Evolutionary conservation across 2,888 invertebrate species (phyloP), one percentile per base, ranked within the genome.

Genomic region (Cotesia congregata): DNA sequence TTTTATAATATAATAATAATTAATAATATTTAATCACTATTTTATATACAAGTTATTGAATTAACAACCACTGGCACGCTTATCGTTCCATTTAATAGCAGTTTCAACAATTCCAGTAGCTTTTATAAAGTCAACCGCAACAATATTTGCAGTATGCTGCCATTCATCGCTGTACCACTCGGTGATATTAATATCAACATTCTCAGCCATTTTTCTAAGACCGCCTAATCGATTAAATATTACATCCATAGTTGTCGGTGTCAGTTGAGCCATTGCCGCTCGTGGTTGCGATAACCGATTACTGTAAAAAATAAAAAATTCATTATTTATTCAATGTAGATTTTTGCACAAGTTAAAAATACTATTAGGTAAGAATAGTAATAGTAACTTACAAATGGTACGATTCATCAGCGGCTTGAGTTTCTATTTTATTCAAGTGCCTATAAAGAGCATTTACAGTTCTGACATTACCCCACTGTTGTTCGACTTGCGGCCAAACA

Each of bases 181-280:
- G 0, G 94, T 93, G 0, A 96, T 91, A 83, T 94, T 93, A 60
- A 93, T 91, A 89, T 96, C 96, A 12, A 94, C 92, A 0, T 88
- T 89, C 74, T 94, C 92, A 0, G 95, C 94, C 87, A 93, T 92
- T 70, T 91, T 90, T 40, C 94, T 89, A 39, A 95, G 87, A 17
- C 93, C 93, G 5, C 93, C 93, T 5, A 92, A 90, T 1, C 92
- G 90, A 80, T 92, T 91, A 79, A 93, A 90, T 7, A 94, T 87
- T 20, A 94, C 91, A 82, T 94, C 93, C 50, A 92, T 88, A 0
- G 93, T 90, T 62, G 91, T 92, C 0, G 94, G 94, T 0, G 95
- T 95, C 68, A 94, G 90, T 88, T 95, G 94, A 0, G 94, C 94
- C 95, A 95, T 95, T 6, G 94, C 92, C 0, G 94, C 93, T 82